Base-by-base conservation (phyloP, 2,888 invertebrate species). In the Drosophila pseudotakahashii region DNA sequence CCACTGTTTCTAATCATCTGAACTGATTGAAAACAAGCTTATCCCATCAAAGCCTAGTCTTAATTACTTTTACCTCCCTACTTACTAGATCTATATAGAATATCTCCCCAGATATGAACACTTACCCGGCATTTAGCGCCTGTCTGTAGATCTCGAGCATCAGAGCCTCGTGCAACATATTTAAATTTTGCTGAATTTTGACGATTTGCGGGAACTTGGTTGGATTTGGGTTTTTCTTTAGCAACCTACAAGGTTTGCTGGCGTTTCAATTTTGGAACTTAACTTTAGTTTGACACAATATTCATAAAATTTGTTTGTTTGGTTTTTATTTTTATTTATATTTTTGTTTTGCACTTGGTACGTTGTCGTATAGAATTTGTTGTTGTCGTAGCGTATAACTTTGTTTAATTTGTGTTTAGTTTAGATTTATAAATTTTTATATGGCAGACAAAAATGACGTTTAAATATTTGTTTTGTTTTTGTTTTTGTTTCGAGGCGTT, bases 101-200 rank as follows among this genome's bases (percentile, higher is more conserved):
- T 6, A 48, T 47, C 7, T 32, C 16, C 0, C 9, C 11, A 16
- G 57, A 37, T 16, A n/a, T 3, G 0, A 10, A 9, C 60, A 78
- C 91, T 91, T 88, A 91, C 91, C 91, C 91, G 80, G 91, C 91
- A 82, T 91, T 91, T 36, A 91, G 81, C 79, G 91, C 91, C 89
- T 91, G 91, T 86, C 91, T 91, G 90, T 91, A 91, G 78, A 91
- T 91, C 79, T 91, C 91, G 71, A 91, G 87, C 91, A 91, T 91
- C 78, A 91, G 74, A 67, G 91, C 91, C 88, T 91, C 91, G 89
- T 91, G 91, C 79, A 91, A 86, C 91, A 91, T 91, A 85, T 90
- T 90, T 34, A 85, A 76, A 58, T 89, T 89, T 88, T 89, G 86
- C 55, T 89, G 89, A 83, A 83, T 90, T 86, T 88, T 88, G 87